Conservation (phyloP, 2,888 invertebrate genomes). For the Diarsia brunnea region DNA sequence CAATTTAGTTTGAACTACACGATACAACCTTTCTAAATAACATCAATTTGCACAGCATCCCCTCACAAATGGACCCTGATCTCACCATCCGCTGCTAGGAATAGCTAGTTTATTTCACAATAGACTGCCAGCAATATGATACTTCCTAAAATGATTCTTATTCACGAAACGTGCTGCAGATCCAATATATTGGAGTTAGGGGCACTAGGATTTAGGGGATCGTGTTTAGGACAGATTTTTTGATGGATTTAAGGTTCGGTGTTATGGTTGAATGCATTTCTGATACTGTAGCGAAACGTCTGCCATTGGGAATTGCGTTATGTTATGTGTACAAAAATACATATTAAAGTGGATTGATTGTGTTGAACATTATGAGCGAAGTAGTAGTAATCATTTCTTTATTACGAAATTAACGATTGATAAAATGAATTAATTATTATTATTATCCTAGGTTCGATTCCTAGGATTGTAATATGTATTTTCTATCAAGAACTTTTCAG, state of each 20-base stretch:
- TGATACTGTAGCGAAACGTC: not conserved
- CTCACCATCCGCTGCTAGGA: conserved; percentile 21
- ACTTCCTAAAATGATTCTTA: conserved; percentile 65
- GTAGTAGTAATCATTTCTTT: not conserved
- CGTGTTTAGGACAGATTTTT: conserved; percentile 33
- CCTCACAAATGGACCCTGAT: conserved; percentile 36
- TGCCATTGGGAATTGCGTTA: not conserved
- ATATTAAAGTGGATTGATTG: not conserved
- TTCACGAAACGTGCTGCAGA: conserved; percentile 56
- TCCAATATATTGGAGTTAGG: conserved; percentile 60
- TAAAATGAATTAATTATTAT: too few species aligned
- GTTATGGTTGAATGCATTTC: not conserved
- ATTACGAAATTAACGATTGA: not conserved
- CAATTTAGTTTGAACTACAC: not conserved
- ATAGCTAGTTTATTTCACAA: conserved; percentile 47
- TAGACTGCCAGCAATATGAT: conserved; percentile 48
- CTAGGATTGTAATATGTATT: too few species aligned
- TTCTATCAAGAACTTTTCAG: not conserved
- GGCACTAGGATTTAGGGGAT: conserved; percentile 8
- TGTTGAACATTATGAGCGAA: not conserved
- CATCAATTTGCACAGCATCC: conserved; percentile 42
- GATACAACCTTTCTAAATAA: conserved; percentile 11
- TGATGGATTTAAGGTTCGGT: not conserved
- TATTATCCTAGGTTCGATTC: not conserved
- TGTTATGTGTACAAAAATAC: not conserved